phyloP scores from a whole-genome alignment of 92 coral and sea anemone species.

The Bergia puertoricense region DNA sequence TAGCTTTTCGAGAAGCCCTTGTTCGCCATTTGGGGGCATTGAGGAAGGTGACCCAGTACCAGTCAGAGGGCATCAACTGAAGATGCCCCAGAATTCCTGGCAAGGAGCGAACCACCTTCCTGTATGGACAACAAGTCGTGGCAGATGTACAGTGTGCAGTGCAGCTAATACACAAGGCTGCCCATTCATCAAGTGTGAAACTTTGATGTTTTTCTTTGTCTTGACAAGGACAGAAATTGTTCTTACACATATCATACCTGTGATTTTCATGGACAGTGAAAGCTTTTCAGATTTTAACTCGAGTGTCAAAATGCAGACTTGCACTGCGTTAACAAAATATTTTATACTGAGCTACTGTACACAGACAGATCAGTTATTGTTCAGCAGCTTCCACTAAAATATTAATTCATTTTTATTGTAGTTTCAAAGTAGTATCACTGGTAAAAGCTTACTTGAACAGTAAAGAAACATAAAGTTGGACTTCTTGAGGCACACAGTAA shows the following conservation, averaged over 20 bases:
- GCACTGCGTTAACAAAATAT: no score
- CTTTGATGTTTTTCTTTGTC: conserved; percentile 32
- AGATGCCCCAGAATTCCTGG: conserved; percentile 6
- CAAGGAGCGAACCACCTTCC: conserved; percentile 39
- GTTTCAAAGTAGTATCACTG: not conserved
- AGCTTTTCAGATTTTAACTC: not conserved
- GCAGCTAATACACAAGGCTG: conserved; percentile 32
- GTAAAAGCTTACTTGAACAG: not conserved
- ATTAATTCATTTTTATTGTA: not conserved
- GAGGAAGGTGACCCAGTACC: conserved; percentile 27
- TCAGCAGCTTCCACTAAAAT: not conserved
- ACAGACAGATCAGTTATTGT: not conserved
- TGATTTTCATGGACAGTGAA: conserved; percentile 37
- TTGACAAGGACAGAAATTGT: conserved; percentile 39
- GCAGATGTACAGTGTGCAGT: conserved; percentile 21
- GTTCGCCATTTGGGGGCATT: not conserved
- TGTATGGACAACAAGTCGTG: conserved; percentile 20
- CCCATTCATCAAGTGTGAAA: conserved; percentile 28
- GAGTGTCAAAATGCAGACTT: no score
- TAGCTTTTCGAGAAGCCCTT: conserved; percentile 6
- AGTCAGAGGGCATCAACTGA: conserved; percentile 1
- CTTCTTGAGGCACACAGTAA: not conserved
- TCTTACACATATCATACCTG: conserved; percentile 34
- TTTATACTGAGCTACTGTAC: not conserved
- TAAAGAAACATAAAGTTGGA: conserved; percentile 4